phyloP scores from a whole-genome alignment of 1,140 invertebrate species.

The Panulirus ornatus region DNA sequence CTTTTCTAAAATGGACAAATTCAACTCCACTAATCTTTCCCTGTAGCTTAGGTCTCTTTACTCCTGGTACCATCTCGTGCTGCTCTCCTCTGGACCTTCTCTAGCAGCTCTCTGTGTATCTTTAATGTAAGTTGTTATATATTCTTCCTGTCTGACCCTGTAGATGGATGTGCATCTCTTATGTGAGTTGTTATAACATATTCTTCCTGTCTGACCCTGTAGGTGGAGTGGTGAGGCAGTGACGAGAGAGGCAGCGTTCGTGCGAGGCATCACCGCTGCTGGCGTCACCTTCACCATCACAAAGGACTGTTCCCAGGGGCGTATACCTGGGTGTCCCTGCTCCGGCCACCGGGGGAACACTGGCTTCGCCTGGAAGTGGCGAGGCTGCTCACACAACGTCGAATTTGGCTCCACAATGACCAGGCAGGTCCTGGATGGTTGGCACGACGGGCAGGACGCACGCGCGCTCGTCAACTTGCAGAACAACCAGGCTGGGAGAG shows the following conservation, averaged over 20 bases:
- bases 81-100: not conserved
- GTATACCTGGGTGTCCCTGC: conserved; percentile 96
- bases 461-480: conserved; percentile 97
- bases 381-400: conserved; percentile 96
- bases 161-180: too few species aligned
- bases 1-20: too few species aligned
- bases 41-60: too few species aligned
- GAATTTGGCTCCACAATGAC: conserved; percentile 95
- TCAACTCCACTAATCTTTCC: too few species aligned
- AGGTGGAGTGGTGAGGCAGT: not conserved
- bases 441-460: conserved; percentile 91
- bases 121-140: too few species aligned
- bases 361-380: conserved; percentile 96
- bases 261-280: conserved; percentile 96
- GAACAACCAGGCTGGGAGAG: conserved; percentile 97
- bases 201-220: not conserved
- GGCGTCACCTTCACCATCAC: conserved; percentile 96
- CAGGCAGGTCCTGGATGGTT: conserved; percentile 91
- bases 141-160: too few species aligned
- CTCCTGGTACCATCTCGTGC: too few species aligned
- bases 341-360: conserved; percentile 78
- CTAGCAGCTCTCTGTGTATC: too few species aligned
- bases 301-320: conserved; percentile 94
- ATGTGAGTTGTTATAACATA: not conserved
- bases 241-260: conserved; percentile 92